Base-by-base conservation (phyloP, 2,797 vertebrate species). In the Rachycentron canadum region DNA sequence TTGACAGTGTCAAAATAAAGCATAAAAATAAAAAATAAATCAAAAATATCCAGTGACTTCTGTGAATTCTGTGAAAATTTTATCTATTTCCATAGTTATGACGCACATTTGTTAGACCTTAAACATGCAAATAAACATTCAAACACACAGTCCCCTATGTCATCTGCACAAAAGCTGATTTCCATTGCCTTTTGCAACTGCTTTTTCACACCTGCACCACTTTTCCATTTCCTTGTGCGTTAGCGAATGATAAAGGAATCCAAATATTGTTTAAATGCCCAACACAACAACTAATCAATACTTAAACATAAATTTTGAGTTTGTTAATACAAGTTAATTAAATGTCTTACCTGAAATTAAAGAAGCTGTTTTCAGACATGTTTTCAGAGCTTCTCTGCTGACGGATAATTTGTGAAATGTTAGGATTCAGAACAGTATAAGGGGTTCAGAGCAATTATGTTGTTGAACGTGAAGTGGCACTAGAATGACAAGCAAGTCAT, bases 381-480 rank as follows among this genome's bases (percentile, higher is more conserved):
- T 58, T 59, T 78, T 77, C 60, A 80, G 78, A 82, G 32, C 76
- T 62, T 65, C 81, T 82, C 84, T 25, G 66, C 63, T 13, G 79
- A 68, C 65, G 62, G 56, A 56, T 77, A 50, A 78, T 59, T 52
- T 77, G 64, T 73, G 59, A 85, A 81, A 86, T 63, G 81, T 86
- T 69, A 49, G 73, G 69, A 89, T 86, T 89, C 70, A 81, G 77
- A 89, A 60, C 56, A 66, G 53, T 57, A 58, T 64, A 69, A 72
- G 23, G 57, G 79, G 69, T 85, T 86, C 68, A 88, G 76, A 59
- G 88, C 78, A 90, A 94, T 93, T 92, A 91, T 91, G 82, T 86
- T 86, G 86, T 91, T 88, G 76, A 91, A 80, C 83, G 73, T 89
- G 81, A 92, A 94, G 92, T 91, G 90, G 82, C 65, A 61, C 76